These are phyloP conservation scores for Oryzias dopingdopingensis DNA, from an alignment of 2,797 vertebrate genomes.

Conservation along the genomic window DNA sequence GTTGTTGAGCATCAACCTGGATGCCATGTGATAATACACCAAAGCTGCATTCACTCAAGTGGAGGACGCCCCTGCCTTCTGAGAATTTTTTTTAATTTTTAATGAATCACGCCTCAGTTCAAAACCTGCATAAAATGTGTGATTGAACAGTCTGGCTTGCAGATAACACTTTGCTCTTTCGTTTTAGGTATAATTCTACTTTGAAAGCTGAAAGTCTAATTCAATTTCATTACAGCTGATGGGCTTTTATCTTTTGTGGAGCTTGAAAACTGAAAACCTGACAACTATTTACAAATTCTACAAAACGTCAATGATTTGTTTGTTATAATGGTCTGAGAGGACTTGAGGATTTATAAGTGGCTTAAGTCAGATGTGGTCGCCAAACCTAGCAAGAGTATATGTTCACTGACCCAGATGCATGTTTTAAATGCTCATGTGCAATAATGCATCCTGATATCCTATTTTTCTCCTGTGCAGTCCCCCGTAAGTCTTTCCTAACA, in stretches of 20 bases:
- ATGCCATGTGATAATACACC: background rate
- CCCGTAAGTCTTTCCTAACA: background rate
- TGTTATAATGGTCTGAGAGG: constrained; percentile 3
- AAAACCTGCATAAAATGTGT: constrained; percentile 9
- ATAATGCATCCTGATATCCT: constrained; percentile 3
- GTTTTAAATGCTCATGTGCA: constrained; percentile 6
- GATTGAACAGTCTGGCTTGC: background rate
- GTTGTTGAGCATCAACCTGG: constrained; percentile 1
- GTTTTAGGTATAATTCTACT: constrained; percentile 3
- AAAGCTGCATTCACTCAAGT: constrained; percentile 1
- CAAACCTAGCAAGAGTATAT: background rate
- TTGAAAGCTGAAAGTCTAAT: constrained; percentile 5
- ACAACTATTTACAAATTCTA: constrained; percentile 4
- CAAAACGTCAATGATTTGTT: background rate
- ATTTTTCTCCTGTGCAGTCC: background rate
- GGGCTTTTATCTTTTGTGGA: background rate
- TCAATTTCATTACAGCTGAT: constrained; percentile 6
- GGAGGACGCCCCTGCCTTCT: background rate
- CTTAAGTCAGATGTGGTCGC: background rate
- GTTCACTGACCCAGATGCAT: constrained; percentile 5
- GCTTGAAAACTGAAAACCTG: background rate
- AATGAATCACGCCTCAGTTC: constrained; percentile 6
- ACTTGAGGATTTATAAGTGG: constrained; percentile 8
- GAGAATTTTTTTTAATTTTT: constrained; percentile 1
- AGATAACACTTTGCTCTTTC: constrained; percentile 11